These are phyloP conservation scores for Falcaria lacertinaria DNA, from an alignment of 2,888 invertebrate genomes.

Conservation along the genomic window DNA sequence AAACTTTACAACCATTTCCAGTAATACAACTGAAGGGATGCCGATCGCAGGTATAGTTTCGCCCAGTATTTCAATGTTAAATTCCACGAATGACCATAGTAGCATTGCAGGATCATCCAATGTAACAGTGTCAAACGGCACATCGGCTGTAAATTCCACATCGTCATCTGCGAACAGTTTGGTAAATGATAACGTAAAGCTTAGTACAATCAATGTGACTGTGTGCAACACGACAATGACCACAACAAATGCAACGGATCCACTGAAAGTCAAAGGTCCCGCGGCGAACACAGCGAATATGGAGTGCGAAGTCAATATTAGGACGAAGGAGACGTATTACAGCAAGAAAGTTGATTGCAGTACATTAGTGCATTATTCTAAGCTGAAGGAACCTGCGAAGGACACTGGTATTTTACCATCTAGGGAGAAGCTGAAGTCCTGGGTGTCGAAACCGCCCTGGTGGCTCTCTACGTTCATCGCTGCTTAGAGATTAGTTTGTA, in stretches of 20 bases:
- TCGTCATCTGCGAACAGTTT: constrained; percentile 19
- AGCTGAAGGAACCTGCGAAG: constrained; percentile 50
- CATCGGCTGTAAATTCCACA: constrained; percentile 5
- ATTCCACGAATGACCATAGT: neutral
- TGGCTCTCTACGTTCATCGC: constrained; percentile 66
- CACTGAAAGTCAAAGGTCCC: constrained; percentile 48
- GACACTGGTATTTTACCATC: constrained; percentile 39
- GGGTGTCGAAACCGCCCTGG: constrained; percentile 65
- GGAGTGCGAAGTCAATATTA: constrained; percentile 58
- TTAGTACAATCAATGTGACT: constrained; percentile 31
- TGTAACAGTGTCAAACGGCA: constrained; percentile 2
- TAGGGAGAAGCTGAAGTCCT: constrained; percentile 48
- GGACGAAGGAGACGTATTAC: constrained; percentile 37
- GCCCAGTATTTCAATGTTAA: neutral
- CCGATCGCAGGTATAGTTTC: too few species aligned
- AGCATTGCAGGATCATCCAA: neutral
- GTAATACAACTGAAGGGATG: too few species aligned
- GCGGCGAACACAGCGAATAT: constrained; percentile 36
- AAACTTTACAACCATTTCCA: too few species aligned
- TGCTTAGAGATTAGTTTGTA: constrained; percentile 25
- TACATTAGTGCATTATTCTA: constrained; percentile 49
- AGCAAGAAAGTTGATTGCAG: constrained; percentile 51
- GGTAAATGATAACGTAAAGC: constrained; percentile 6
- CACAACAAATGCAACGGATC: constrained; percentile 41
- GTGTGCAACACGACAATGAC: constrained; percentile 31